Evolutionary conservation across 2,888 invertebrate genomes (phyloP).

Genomic region (Xanthorhoe designata): DNA sequence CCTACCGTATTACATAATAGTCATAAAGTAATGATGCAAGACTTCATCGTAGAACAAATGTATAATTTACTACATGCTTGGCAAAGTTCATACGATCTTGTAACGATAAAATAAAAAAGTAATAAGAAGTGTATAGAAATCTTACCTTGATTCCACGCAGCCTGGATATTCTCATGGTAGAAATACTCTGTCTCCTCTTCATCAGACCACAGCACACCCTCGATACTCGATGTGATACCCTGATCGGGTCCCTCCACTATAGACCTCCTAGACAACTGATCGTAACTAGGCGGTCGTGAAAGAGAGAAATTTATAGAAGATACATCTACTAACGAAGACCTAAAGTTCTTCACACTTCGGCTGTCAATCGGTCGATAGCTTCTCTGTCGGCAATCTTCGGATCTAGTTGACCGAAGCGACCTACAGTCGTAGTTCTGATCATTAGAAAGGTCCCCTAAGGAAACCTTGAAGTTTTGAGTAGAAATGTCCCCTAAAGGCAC

Average conservation of each 20-base stretch:
- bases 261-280: conserved; percentile 78
- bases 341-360: conserved; percentile 76
- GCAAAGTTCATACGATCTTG: too few relatives aligned
- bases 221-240: conserved; percentile 80
- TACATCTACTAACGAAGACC: conserved; percentile 76
- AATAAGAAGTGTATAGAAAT: background rate
- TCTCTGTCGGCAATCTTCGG: conserved; percentile 69
- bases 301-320: conserved; percentile 58
- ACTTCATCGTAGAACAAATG: too few relatives aligned
- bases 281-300: conserved; percentile 78
- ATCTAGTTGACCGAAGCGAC: conserved; percentile 71
- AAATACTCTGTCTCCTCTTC: conserved; percentile 83
- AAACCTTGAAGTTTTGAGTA: conserved; percentile 79
- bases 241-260: conserved; percentile 72
- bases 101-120: too few relatives aligned
- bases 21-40: too few relatives aligned
- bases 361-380: conserved; percentile 78
- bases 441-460: conserved; percentile 72
- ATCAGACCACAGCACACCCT: conserved; percentile 83
- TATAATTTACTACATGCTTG: too few relatives aligned
- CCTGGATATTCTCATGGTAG: conserved; percentile 80
- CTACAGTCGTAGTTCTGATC: conserved; percentile 72
- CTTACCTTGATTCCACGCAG: conserved; percentile 82
- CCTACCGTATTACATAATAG: too few relatives aligned
- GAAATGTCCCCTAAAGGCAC: conserved; percentile 80